Percentiles rank a stretch among this genome's conserved stretches.
Evolutionary conservation across 1,140 invertebrate species (phyloP).

Genomic region (Drosophila santomea): DNA sequence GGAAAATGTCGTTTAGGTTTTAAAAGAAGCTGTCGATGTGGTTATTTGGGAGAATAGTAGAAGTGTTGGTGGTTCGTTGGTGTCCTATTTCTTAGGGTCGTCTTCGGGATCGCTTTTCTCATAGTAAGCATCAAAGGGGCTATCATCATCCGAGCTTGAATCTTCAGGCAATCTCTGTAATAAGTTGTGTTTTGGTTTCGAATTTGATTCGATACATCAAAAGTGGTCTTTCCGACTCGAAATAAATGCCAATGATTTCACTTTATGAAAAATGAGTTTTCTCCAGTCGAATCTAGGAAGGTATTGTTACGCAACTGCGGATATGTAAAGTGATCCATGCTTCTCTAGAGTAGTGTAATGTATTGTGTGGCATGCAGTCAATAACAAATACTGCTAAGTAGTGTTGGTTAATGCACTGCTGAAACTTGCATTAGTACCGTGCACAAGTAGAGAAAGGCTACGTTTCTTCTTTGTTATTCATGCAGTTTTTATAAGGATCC

Average conservation of each 20-base stretch:
- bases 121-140: conserved; percentile 81
- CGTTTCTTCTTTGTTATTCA: conserved; percentile 25
- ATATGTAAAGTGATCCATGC: conserved; percentile 23
- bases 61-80: conserved; percentile 23
- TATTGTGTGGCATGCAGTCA: conserved; percentile 47
- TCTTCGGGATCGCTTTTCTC: conserved; percentile 80
- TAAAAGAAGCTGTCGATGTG: conserved; percentile 23
- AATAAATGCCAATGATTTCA: conserved; percentile 50
- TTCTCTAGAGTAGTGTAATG: conserved; percentile 14
- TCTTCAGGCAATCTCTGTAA: conserved; percentile 83
- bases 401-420: conserved; percentile 39
- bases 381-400: conserved; percentile 19
- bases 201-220: conserved; percentile 26
- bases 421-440: conserved; percentile 46
- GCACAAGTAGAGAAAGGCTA: conserved; percentile 22
- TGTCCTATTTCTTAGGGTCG: conserved; percentile 69
- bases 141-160: conserved; percentile 84
- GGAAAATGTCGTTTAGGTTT: conserved; percentile 28
- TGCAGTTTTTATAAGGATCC: conserved; percentile 19
- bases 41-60: conserved; percentile 36
- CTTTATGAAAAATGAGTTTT: conserved; percentile 32
- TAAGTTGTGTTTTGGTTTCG: conserved; percentile 59
- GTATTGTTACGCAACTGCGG: conserved; percentile 8
- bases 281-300: conserved; percentile 53
- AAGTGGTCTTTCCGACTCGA: neutral